Evolutionary conservation across 2,888 invertebrate species (phyloP).

Genomic region (Gisinianus flammeolus): DNA sequence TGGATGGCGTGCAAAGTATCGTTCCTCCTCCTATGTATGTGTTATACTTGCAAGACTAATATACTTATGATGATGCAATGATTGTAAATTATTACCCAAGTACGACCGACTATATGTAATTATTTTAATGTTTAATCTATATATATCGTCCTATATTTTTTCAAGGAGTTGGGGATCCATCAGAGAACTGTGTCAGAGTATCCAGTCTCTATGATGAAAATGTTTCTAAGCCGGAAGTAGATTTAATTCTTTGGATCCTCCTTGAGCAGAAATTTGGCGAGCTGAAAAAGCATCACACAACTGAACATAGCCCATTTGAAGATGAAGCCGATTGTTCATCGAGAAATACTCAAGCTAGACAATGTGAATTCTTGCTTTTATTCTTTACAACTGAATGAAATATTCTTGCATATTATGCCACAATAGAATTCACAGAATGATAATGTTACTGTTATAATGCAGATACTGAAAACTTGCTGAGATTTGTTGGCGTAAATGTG

Average conservation of each 20-base stretch:
- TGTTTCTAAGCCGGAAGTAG: not conserved
- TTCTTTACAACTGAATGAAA: too few relatives aligned
- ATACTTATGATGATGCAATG: too few relatives aligned
- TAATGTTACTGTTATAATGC: not conserved
- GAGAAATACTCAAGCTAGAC: not conserved
- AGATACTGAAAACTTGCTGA: slow-evolving; percentile 46
- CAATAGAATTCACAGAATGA: not conserved
- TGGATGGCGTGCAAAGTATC: too few relatives aligned
- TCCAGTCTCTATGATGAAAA: not conserved
- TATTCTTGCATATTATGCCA: not conserved
- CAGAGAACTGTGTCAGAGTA: not conserved
- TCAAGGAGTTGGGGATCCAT: not conserved
- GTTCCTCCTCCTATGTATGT: too few relatives aligned
- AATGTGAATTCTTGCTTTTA: too few relatives aligned
- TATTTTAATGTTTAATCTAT: too few relatives aligned
- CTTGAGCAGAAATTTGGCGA: not conserved
- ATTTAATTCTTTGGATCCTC: not conserved
- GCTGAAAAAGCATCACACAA: not conserved
- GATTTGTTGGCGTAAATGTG: slow-evolving; percentile 40
- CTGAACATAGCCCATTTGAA: not conserved
- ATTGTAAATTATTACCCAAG: too few relatives aligned
- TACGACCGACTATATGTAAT: too few relatives aligned
- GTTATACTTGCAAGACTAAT: too few relatives aligned
- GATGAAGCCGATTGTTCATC: not conserved
- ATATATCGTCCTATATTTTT: too few relatives aligned